phyloP scores from a whole-genome alignment of 2,888 invertebrate species.

The Zeuzera pyrina region DNA sequence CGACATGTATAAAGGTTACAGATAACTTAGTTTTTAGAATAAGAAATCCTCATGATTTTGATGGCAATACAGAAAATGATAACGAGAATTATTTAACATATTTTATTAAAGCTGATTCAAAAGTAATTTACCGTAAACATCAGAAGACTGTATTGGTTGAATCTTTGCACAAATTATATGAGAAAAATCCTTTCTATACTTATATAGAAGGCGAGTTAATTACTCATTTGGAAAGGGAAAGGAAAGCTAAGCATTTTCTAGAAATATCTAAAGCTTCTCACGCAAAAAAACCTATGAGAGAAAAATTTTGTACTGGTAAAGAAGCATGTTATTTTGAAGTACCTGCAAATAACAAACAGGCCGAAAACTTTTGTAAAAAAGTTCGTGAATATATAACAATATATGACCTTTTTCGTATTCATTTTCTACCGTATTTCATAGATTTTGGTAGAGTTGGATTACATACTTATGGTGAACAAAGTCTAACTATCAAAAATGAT shows the following conservation, averaged over 20 bases:
- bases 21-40: constrained; percentile 37
- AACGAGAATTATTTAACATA: constrained; percentile 39
- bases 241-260: constrained; percentile 29
- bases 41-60: constrained; percentile 33
- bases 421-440: constrained; percentile 34
- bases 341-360: too few relatives aligned
- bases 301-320: constrained; percentile 28
- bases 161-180: constrained; percentile 48
- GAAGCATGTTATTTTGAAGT: constrained; percentile 31
- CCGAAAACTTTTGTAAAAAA: constrained; percentile 35
- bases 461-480: constrained; percentile 36
- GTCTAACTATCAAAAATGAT: constrained; percentile 41
- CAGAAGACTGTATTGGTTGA: constrained; percentile 22
- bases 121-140: constrained; percentile 29
- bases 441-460: constrained; percentile 50
- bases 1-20: constrained; percentile 34
- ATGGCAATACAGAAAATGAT: constrained; percentile 13
- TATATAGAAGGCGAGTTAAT: constrained; percentile 33
- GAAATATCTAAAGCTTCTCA: constrained; percentile 26
- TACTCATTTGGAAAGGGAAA: constrained; percentile 23
- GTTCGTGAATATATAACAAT: constrained; percentile 21
- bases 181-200: constrained; percentile 36
- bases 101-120: constrained; percentile 29
- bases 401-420: constrained; percentile 39
- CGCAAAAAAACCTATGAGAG: constrained; percentile 21